These are phyloP conservation scores for Rhagologus leucostigma DNA, from an alignment of 2,113 vertebrate genomes.

Conservation along the genomic window DNA sequence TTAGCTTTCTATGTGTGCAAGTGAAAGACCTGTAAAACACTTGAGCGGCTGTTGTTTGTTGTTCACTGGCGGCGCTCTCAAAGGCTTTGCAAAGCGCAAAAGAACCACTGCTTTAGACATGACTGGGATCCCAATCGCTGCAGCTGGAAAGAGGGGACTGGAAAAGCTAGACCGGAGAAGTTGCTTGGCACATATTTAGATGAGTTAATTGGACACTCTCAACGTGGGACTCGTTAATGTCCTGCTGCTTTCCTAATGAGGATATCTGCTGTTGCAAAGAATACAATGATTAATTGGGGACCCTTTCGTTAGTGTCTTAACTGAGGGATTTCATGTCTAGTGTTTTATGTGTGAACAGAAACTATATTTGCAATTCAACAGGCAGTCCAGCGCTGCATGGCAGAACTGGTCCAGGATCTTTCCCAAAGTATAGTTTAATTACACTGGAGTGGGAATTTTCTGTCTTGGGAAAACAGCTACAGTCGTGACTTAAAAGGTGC, in stretches of 20 bases:
- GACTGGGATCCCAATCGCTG: neutral
- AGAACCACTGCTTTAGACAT: neutral
- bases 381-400: neutral
- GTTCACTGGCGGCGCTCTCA: neutral
- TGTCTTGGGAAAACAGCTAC: neutral
- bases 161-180: neutral
- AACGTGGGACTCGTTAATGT: constrained; percentile 7
- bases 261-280: neutral
- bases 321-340: constrained; percentile 15
- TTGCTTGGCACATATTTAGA: constrained; percentile 7
- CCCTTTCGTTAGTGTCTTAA: neutral
- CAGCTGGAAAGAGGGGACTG: neutral
- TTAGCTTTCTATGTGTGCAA: neutral
- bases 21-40: neutral
- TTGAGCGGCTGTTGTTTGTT: neutral
- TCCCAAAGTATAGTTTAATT: neutral
- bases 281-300: constrained; percentile 30
- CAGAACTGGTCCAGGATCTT: neutral
- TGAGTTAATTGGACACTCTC: constrained; percentile 39
- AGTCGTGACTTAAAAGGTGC: neutral
- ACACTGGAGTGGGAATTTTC: neutral
- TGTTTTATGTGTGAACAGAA: neutral
- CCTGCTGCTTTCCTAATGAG: constrained; percentile 39
- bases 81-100: neutral
- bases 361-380: neutral